Conservation (phyloP, 2,113 vertebrate species). For the Mirounga angustirostris region DNA sequence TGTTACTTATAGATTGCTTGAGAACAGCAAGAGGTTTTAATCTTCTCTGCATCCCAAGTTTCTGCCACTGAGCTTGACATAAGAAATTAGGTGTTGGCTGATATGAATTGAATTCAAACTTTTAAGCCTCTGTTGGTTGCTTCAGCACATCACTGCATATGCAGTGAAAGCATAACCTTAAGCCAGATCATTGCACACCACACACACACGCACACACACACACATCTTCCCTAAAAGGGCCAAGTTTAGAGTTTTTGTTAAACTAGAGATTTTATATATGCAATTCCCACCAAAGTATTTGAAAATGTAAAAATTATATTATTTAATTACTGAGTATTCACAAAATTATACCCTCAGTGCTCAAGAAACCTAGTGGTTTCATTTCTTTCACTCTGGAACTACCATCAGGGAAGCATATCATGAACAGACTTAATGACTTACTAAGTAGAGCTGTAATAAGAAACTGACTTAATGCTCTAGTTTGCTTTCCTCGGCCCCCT, state of each 20-base stretch:
- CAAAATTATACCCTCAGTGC: neutral
- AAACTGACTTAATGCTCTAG: neutral
- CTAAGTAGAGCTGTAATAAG: constrained; percentile 31
- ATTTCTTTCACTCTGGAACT: neutral
- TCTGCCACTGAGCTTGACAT: neutral
- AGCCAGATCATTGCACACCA: neutral
- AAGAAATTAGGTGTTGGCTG: neutral
- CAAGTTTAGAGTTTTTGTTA: neutral
- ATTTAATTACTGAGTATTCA: constrained; percentile 51
- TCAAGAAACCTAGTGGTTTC: neutral
- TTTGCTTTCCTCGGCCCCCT: neutral
- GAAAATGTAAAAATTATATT: constrained; percentile 53
- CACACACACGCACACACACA: neutral
- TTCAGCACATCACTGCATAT: neutral
- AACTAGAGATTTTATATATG: neutral
- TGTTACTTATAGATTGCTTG: neutral
- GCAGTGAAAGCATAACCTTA: neutral
- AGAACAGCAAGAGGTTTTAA: neutral
- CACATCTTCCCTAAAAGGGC: neutral
- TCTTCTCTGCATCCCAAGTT: neutral
- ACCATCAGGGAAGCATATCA: neutral
- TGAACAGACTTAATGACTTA: constrained; percentile 38
- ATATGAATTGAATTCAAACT: constrained; percentile 22
- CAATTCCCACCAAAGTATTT: constrained; percentile 37
- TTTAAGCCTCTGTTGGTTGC: neutral